Evolutionary conservation across 2,797 vertebrate species (phyloP), one percentile per base, ranked within the genome.

Genomic region (Brachyrhaphis roseni): DNA sequence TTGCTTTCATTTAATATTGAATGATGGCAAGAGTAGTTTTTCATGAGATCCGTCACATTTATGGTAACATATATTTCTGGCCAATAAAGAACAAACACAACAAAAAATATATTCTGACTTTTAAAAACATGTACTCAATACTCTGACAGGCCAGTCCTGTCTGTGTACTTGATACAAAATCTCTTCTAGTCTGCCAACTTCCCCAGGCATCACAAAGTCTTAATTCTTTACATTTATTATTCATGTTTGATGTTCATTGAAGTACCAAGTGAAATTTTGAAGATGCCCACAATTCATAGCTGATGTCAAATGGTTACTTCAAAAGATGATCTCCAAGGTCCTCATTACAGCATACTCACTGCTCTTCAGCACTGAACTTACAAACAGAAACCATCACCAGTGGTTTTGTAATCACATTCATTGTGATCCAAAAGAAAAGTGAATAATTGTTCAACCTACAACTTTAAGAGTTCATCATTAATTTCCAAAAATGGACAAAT

Each of bases 271-370:
- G 72, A 82, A 87, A 87, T 75, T 89, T 82, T 74, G 20, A 85
- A 90, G 92, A 88, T 86, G 82, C 83, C 89, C 79, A 91, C 89
- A 88, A 83, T 92, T 92, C 89, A 77, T 74, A 64, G 87, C 85
- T 86, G 80, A 92, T 91, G 91, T 93, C 88, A 91, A 91, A 91
- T 90, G 79, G 84, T 88, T 88, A 86, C 81, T 87, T 93, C 84
- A 93, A 90, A 93, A 89, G 80, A 84, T 71, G 53, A 86, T 93
- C 93, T 95, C 92, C 82, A 80, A 93, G 91, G 92, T 90, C 91
- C 93, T 95, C 92, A 92, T 95, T 94, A 94, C 81, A 75, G 64
- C 39, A 55, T 45, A 75, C 70, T 82, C 13, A 72, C 43, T 84
- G 87, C 82, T 87, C 73, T 93, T 92, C 74, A 80, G 72, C 78